These are phyloP conservation scores for Eupelmus urozonus DNA, from an alignment of 2,888 invertebrate genomes.

Conservation along the genomic window DNA sequence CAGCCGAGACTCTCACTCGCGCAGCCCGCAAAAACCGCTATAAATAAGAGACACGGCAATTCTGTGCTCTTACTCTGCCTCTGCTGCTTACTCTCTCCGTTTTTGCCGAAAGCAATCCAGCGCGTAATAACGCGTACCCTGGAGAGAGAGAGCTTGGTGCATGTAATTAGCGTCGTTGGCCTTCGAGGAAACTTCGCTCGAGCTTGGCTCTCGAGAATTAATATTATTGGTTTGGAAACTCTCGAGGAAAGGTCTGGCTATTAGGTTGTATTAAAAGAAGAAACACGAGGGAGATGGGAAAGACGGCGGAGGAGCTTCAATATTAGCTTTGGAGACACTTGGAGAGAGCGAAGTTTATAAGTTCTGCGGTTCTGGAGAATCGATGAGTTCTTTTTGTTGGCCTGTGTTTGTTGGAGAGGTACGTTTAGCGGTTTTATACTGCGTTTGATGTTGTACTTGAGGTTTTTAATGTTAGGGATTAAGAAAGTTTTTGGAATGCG, in stretches of 20 bases:
- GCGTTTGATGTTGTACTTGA: too few species aligned
- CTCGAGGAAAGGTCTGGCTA: neutral
- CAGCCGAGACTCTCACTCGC: too few species aligned
- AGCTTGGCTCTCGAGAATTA: neutral
- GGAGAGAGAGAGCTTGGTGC: slow-evolving; percentile 28
- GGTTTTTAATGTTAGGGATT: too few species aligned
- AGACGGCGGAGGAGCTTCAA: neutral
- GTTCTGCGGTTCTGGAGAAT: too few species aligned
- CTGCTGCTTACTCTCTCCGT: too few species aligned
- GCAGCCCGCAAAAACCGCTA: too few species aligned
- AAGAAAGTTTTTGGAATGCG: too few species aligned
- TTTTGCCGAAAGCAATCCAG: slow-evolving; percentile 35
- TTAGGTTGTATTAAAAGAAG: neutral
- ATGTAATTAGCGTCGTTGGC: slow-evolving; percentile 37
- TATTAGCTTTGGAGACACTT: neutral
- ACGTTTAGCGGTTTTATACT: too few species aligned
- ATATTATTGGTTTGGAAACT: neutral
- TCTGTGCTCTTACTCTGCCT: too few species aligned
- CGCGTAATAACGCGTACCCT: slow-evolving; percentile 45
- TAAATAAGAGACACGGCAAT: too few species aligned
- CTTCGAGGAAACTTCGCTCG: neutral
- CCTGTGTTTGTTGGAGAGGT: neutral
- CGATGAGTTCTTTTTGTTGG: too few species aligned
- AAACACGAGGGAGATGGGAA: neutral
- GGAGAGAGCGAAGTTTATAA: too few species aligned